Conservation (phyloP, 2,113 vertebrate species). For the Syngnathus typhle region DNA sequence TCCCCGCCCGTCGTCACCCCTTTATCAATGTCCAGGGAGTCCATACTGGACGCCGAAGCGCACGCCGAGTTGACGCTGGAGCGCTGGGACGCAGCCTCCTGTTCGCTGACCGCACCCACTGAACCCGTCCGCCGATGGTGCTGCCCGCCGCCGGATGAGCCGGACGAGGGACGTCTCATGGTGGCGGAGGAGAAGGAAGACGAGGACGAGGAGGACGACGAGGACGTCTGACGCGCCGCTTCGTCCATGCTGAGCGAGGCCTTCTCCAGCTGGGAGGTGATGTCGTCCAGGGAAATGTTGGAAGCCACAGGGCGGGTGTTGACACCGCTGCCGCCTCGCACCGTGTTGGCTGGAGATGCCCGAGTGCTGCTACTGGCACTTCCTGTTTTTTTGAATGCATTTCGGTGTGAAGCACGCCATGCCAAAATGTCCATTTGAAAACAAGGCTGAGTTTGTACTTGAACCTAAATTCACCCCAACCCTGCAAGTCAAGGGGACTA, state of each 20-base stretch:
- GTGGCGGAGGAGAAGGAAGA: slow-evolving; percentile 69
- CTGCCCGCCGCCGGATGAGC: slow-evolving; percentile 69
- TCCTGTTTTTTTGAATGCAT: slow-evolving; percentile 33
- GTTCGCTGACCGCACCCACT: slow-evolving; percentile 86
- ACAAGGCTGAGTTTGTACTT: background rate
- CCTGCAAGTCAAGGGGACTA: background rate
- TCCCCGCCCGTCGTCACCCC: slow-evolving; percentile 45
- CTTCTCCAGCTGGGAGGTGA: slow-evolving; percentile 94
- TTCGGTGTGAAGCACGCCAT: background rate
- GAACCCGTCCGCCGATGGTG: slow-evolving; percentile 85
- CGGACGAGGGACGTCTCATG: slow-evolving; percentile 59
- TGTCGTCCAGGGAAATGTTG: slow-evolving; percentile 92
- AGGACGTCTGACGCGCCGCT: slow-evolving; percentile 85
- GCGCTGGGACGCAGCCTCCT: slow-evolving; percentile 81
- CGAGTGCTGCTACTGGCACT: slow-evolving; percentile 78
- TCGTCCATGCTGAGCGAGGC: slow-evolving; percentile 98
- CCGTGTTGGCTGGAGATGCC: slow-evolving; percentile 84
- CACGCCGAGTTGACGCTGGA: slow-evolving; percentile 87
- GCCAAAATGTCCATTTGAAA: background rate
- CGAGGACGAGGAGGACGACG: slow-evolving; percentile 65
- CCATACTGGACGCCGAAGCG: slow-evolving; percentile 87
- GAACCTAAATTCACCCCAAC: background rate
- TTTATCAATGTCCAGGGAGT: slow-evolving; percentile 93
- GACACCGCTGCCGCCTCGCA: slow-evolving; percentile 65
- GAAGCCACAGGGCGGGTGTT: slow-evolving; percentile 72